Percentiles rank a stretch among this genome's conserved stretches.
These are phyloP conservation scores for Cyrtonyx montezumae DNA, from an alignment of 2,113 vertebrate genomes.

Conservation along the genomic window DNA sequence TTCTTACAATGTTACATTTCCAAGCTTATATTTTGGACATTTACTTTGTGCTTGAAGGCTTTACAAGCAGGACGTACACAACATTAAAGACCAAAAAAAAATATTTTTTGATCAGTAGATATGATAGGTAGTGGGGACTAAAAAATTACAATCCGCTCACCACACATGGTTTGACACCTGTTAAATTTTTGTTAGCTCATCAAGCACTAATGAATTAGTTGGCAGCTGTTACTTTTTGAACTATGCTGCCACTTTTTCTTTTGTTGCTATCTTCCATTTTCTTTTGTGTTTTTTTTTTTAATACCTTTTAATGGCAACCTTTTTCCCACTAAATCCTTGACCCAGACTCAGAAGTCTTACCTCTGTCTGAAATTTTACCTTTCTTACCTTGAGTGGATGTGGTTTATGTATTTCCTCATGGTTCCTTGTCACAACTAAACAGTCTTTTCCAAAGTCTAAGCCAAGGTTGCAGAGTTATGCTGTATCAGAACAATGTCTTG, in stretches of 20 bases:
- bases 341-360: background rate
- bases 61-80: background rate
- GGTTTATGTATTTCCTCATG: background rate
- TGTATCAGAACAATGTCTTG: background rate
- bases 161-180: background rate
- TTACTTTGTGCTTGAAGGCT: background rate
- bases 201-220: background rate
- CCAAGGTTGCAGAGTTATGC: background rate
- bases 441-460: background rate
- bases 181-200: background rate
- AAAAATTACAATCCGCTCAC: background rate
- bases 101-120: background rate
- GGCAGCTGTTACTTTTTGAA: background rate
- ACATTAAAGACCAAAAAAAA: background rate
- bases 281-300: background rate
- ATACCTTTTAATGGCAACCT: background rate
- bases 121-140: background rate
- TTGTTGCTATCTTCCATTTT: background rate
- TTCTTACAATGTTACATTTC: background rate
- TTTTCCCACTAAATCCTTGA: slow-evolving; percentile 8
- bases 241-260: background rate
- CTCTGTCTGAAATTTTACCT: background rate
- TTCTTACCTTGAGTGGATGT: background rate
- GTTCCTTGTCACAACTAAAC: background rate
- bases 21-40: background rate